Evolutionary conservation across 2,888 invertebrate genomes (phyloP).

Genomic region (Machimus atricapillus): DNA sequence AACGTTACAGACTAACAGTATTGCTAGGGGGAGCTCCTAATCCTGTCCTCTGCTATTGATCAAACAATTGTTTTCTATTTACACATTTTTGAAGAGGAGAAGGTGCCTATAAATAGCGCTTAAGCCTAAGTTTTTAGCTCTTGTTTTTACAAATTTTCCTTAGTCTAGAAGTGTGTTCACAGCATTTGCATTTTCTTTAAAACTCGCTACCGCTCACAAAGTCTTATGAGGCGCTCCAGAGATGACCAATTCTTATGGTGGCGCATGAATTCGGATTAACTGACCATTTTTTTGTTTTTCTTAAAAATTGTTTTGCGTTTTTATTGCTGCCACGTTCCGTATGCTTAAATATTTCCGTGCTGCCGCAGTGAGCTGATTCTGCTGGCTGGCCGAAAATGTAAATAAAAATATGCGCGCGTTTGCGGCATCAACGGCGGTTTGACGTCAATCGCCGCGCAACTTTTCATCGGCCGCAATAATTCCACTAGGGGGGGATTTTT

Average conservation of each 20-base stretch:
- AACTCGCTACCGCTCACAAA: background rate
- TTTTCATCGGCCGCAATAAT: background rate
- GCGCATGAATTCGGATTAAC: background rate
- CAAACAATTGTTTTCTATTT: background rate
- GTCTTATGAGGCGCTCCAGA: background rate
- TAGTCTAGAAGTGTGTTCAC: conserved; percentile 17
- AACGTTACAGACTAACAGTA: background rate
- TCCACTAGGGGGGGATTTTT: background rate
- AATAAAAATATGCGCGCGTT: background rate
- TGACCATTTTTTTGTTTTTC: background rate
- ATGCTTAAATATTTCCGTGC: background rate
- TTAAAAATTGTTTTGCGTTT: background rate
- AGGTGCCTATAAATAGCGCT: conserved; percentile 1
- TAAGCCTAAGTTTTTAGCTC: background rate
- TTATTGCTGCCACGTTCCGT: background rate
- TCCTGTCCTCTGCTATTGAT: background rate
- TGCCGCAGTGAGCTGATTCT: background rate
- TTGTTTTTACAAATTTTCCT: background rate
- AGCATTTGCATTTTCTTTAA: conserved; percentile 20
- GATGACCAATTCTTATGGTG: background rate
- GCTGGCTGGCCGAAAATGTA: background rate
- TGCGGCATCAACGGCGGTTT: background rate
- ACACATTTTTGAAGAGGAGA: background rate
- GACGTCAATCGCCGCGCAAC: conserved; percentile 6
- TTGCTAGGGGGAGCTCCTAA: background rate